A percentile compares a stretch with the other conserved stretches of the same genome.
Evolutionary conservation across 2,888 invertebrate genomes (phyloP).

Genomic region (Plusia festucae): DNA sequence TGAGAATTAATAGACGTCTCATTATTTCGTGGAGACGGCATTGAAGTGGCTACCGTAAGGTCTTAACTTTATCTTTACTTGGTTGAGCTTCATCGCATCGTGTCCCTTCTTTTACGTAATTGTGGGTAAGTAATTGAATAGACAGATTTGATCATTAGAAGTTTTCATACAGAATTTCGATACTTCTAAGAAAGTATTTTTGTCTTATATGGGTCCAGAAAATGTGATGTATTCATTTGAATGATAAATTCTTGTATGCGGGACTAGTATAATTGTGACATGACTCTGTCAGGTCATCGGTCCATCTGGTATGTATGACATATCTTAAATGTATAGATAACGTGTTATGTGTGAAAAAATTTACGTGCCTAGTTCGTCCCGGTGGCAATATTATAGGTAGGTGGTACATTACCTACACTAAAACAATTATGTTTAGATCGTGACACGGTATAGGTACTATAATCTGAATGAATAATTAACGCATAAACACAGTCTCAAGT

Average conservation of each 20-base stretch:
- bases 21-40: slow-evolving; percentile 63
- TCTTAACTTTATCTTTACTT: slow-evolving; percentile 16
- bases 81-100: neutral
- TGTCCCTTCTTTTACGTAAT: neutral
- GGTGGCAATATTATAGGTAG: neutral
- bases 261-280: too few species aligned
- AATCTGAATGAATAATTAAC: slow-evolving; percentile 67
- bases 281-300: too few species aligned
- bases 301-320: too few species aligned
- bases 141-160: neutral
- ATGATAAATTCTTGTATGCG: too few species aligned
- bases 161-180: too few species aligned
- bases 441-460: slow-evolving; percentile 64
- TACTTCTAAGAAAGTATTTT: too few species aligned
- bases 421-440: slow-evolving; percentile 52
- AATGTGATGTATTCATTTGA: too few species aligned
- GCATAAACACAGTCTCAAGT: slow-evolving; percentile 64
- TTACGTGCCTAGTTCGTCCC: neutral
- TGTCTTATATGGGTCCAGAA: too few species aligned
- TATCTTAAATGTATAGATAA: neutral
- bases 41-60: slow-evolving; percentile 62
- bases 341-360: neutral
- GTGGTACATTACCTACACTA: neutral
- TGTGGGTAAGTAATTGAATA: slow-evolving; percentile 5
- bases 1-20: slow-evolving; percentile 77